Conservation (phyloP, 2,888 invertebrate species). For the Hirtodrosophila cameraria region DNA sequence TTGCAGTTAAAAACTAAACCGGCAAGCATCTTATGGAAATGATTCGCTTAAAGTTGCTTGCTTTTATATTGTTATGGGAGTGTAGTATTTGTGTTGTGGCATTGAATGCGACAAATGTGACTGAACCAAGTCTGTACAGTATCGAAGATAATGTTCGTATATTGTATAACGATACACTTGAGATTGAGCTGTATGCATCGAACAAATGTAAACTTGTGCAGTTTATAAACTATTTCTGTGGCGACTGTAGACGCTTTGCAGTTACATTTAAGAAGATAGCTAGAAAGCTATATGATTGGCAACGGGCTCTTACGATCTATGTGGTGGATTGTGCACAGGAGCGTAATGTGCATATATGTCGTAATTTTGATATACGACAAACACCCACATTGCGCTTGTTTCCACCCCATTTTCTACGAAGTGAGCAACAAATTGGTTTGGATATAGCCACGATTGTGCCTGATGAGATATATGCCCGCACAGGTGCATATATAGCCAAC, state of each 20-base stretch:
- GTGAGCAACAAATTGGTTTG: constrained; percentile 11
- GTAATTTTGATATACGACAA: constrained; percentile 33
- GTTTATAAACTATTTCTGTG: constrained; percentile 98
- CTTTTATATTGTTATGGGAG: constrained; percentile 19
- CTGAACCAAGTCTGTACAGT: constrained; percentile 49
- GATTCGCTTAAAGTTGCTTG: constrained; percentile 36
- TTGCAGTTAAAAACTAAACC: constrained; percentile 53
- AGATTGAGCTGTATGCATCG: constrained; percentile 10
- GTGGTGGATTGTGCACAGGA: constrained; percentile 59
- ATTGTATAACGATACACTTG: constrained; percentile 26
- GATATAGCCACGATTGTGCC: constrained; percentile 17
- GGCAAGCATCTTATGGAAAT: constrained; percentile 44
- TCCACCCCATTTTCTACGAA: constrained; percentile 26
- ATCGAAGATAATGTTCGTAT: constrained; percentile 45
- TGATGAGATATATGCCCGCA: background rate
- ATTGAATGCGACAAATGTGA: background rate
- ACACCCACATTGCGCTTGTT: constrained; percentile 46
- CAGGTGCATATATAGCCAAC: constrained; percentile 14
- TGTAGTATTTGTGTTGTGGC: constrained; percentile 6
- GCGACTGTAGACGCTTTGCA: constrained; percentile 94
- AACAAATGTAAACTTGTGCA: constrained; percentile 85
- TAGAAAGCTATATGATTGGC: constrained; percentile 33
- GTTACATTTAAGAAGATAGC: constrained; percentile 84
- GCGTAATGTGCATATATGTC: constrained; percentile 47
- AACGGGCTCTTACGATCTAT: constrained; percentile 27